Evolutionary conservation across 2,888 invertebrate species (phyloP), one percentile per base, ranked within the genome.

Genomic region (Ischnus inquisitorius): DNA sequence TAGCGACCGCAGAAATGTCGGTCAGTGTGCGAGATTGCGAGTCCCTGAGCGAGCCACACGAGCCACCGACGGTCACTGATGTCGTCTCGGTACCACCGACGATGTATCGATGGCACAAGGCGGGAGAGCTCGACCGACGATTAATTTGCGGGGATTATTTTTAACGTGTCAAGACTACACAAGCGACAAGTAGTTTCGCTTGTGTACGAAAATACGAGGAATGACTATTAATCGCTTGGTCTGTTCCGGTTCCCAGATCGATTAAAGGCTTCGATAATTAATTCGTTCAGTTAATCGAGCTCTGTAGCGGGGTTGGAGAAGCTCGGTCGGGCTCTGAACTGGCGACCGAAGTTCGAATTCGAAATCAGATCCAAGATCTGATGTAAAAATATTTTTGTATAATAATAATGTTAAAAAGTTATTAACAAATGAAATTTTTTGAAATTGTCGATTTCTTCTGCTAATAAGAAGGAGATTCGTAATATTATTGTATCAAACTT

Each of bases 1-100:
- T 77, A 71, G 62, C 43, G 79, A 88, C 90, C 90, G 79, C 88
- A 90, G 87, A 88, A 90, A 90, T 90, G 89, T 89, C 88, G 90
- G 88, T 89, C 88, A 89, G 85, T 85, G 83, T 88, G 87, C 82
- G 84, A 83, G 84, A 76, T 85, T 69, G 72, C 78, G 57, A 19
- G 22, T 72, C 51, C 71, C 48, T 16, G 65, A 67, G 48, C 75
- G 65, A 67, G 48, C 75, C 75, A 41, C 74, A 83, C 43, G 79
- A 69, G 64, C 80, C 85, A 79, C 79, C 78, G 83, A 85, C 88
- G 89, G 89, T 89, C 87, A 80, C 65, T 81, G 80, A 82, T 77
- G 62, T 78, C 51, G 62, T 78, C 51, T 39, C 43, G 57, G 48
- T 68, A 68, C 48, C 39, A 60, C 39, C 5, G 75, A 64, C 22